These are phyloP conservation scores for Uromys caudimaculatus DNA, from an alignment of 2,797 vertebrate genomes.

Conservation along the genomic window DNA sequence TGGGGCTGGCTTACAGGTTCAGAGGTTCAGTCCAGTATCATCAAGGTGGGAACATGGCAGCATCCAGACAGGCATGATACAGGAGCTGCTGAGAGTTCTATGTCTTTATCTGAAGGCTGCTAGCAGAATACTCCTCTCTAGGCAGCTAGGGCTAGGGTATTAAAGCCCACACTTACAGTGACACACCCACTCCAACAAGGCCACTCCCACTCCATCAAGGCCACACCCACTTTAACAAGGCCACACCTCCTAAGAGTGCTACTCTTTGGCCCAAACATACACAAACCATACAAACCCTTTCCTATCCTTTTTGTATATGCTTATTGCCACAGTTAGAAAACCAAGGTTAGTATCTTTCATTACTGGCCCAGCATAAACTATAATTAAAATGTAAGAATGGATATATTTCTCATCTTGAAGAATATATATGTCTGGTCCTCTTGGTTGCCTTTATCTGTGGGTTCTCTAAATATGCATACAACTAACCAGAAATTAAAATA, in stretches of 20 bases:
- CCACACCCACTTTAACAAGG: not conserved
- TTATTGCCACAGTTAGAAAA: slow-evolving; percentile 14
- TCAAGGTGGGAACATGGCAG: not conserved
- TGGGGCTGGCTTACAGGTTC: not conserved
- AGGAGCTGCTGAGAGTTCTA: not conserved
- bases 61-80: not conserved
- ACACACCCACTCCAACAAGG: not conserved
- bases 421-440: not conserved
- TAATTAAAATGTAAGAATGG: slow-evolving; percentile 40
- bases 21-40: not conserved
- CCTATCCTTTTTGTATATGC: not conserved
- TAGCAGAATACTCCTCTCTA: not conserved
- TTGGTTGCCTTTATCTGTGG: not conserved
- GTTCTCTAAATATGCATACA: not conserved
- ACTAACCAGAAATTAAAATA: not conserved
- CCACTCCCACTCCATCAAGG: too few relatives aligned
- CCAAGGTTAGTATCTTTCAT: slow-evolving; percentile 20
- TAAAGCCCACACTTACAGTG: not conserved
- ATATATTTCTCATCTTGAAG: slow-evolving; percentile 43
- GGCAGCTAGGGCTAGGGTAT: not conserved
- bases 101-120: not conserved
- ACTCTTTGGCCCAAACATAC: not conserved
- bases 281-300: not conserved
- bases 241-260: not conserved
- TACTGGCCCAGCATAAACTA: not conserved